Evolutionary conservation across 2,888 invertebrate genomes (phyloP).

Genomic region (Machimus atricapillus): DNA sequence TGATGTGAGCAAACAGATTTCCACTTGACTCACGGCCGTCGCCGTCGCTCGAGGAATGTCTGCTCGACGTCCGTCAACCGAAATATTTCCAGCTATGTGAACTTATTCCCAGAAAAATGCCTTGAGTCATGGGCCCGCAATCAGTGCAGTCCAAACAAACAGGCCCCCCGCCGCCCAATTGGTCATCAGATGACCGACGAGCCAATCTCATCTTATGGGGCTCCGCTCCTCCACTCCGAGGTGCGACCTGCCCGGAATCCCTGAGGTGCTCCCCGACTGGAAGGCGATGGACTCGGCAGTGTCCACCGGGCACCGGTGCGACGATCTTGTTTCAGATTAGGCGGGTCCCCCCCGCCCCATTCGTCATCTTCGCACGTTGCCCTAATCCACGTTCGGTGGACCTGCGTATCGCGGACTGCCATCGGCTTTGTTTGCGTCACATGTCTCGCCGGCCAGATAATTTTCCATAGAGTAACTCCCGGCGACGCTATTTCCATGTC

Average conservation of each 20-base stretch:
- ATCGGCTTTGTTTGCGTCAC: neutral
- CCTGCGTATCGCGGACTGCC: neutral
- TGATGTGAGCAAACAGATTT: neutral
- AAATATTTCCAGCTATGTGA: neutral
- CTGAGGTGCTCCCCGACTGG: neutral
- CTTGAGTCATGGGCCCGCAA: neutral
- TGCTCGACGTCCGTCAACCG: neutral
- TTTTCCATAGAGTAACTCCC: constrained; percentile 6
- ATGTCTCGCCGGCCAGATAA: neutral
- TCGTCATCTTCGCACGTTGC: neutral
- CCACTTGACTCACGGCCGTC: neutral
- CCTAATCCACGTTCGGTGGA: neutral
- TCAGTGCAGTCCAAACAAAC: neutral
- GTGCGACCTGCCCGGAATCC: neutral
- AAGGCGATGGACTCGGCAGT: neutral
- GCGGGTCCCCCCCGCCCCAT: neutral
- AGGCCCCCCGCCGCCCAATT: neutral
- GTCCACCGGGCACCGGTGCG: neutral
- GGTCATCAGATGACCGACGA: neutral
- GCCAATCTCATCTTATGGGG: neutral
- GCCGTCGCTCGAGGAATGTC: neutral
- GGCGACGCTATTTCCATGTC: neutral
- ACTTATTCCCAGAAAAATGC: neutral
- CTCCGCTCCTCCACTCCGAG: neutral
- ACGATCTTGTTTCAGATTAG: neutral